A percentile compares a stretch with the other conserved stretches of the same genome.
Evolutionary conservation across 2,888 invertebrate species (phyloP).

Genomic region (Notodonta dromedarius): DNA sequence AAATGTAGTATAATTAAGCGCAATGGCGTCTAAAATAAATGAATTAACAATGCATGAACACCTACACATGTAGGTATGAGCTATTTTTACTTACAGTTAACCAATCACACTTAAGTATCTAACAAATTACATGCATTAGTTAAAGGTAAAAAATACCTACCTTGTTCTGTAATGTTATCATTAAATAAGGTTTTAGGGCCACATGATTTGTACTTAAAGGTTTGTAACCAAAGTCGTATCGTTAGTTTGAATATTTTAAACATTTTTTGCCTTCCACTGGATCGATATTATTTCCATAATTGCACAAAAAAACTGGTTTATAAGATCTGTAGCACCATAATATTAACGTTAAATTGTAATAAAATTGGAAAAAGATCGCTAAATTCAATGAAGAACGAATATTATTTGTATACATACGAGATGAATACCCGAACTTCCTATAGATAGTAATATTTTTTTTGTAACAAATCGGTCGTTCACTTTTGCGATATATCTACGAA

Average conservation of each 20-base stretch:
- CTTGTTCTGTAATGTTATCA: neutral
- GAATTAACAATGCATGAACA: neutral
- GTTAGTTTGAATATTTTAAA: constrained; percentile 14
- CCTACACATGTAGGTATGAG: too few species aligned
- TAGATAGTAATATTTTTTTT: neutral
- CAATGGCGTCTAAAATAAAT: too few species aligned
- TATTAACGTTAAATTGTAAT: constrained; percentile 11
- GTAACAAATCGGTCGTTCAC: constrained; percentile 22
- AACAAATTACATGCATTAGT: neutral
- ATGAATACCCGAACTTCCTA: neutral
- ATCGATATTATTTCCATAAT: constrained; percentile 18
- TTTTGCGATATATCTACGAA: neutral
- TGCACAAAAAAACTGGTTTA: constrained; percentile 17
- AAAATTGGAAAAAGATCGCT: constrained; percentile 12
- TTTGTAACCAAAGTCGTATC: constrained; percentile 12
- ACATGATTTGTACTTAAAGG: neutral
- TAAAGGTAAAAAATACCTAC: neutral
- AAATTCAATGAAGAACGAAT: constrained; percentile 9
- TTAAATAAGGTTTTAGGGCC: neutral
- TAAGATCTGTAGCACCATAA: constrained; percentile 14
- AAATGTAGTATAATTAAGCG: too few species aligned
- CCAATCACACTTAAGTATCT: too few species aligned
- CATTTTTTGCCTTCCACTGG: constrained; percentile 19
- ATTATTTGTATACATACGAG: neutral
- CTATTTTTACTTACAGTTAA: too few species aligned